Conservation (phyloP, 2,797 vertebrate genomes). For the Pseudocheirus occidentalis region DNA sequence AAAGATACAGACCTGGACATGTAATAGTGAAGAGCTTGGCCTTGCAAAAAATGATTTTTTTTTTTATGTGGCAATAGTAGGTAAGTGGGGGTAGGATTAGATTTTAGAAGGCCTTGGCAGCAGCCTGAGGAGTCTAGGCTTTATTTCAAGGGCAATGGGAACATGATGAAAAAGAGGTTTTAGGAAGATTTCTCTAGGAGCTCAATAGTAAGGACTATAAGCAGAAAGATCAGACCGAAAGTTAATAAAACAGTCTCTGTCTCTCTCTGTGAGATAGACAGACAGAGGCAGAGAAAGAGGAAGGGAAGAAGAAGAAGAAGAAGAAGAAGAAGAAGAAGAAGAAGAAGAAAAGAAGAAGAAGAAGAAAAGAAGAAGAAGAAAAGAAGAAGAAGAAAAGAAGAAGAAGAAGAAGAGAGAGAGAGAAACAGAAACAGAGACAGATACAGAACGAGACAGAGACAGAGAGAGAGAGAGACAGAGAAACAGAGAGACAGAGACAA, state of each 20-base stretch:
- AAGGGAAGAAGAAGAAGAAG: too few species aligned
- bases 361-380: too few species aligned
- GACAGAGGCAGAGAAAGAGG: too few species aligned
- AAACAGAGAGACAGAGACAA: not conserved
- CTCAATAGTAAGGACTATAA: not conserved
- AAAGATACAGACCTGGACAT: not conserved
- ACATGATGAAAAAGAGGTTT: not conserved
- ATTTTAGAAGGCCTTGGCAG: not conserved
- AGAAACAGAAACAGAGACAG: not conserved
- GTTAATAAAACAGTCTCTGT: not conserved
- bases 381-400: too few species aligned
- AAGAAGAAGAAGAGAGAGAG: accelerated
- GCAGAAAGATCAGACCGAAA: not conserved
- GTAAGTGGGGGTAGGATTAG: not conserved
- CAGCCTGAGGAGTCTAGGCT: not conserved
- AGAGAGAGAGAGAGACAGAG: not conserved
- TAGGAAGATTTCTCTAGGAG: not conserved
- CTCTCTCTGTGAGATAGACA: too few species aligned
- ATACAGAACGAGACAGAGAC: not conserved
- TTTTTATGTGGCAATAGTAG: not conserved
- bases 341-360: too few species aligned
- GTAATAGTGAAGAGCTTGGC: not conserved
- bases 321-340: too few species aligned
- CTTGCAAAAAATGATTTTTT: not conserved
- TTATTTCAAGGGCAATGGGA: not conserved